These are phyloP conservation scores for Corythaeola cristata DNA, from an alignment of 2,113 vertebrate species.

Conservation along the genomic window DNA sequence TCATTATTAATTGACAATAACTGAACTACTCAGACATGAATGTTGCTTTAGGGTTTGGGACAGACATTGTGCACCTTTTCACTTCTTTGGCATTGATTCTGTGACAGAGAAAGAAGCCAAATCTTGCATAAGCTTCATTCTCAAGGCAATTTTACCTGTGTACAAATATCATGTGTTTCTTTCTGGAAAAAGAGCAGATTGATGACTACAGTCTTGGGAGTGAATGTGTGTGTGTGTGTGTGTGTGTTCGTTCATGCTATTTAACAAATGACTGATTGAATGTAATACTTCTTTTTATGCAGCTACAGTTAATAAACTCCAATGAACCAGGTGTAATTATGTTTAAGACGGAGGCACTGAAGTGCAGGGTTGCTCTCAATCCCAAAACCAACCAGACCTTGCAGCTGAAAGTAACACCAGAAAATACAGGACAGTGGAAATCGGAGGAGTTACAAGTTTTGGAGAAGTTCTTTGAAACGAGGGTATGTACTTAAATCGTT, in stretches of 20 bases:
- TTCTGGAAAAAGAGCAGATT: background rate
- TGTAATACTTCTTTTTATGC: conserved; percentile 4
- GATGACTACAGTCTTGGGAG: background rate
- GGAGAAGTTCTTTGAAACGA: conserved; percentile 98
- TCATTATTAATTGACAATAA: background rate
- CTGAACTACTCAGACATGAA: background rate
- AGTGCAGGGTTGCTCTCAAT: conserved; percentile 96
- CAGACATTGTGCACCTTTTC: background rate
- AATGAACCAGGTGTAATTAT: conserved; percentile 98
- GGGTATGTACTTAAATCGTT: conserved; percentile 77
- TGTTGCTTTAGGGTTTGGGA: background rate
- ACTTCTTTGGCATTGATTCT: background rate
- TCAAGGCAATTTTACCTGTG: background rate
- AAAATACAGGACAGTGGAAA: conserved; percentile 95
- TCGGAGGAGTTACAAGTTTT: conserved; percentile 96
- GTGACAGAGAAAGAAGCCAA: background rate
- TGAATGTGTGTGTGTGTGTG: background rate
- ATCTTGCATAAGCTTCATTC: background rate
- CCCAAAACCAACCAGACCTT: conserved; percentile 97
- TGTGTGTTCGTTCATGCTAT: background rate
- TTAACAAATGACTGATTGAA: background rate
- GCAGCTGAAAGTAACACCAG: conserved; percentile 97
- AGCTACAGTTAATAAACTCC: conserved; percentile 96
- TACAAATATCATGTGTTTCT: background rate
- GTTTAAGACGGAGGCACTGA: conserved; percentile 97